Percentiles rank a stretch among this genome's conserved stretches.
Conservation (phyloP, 2,113 vertebrate species). For the Microtus montanus region DNA sequence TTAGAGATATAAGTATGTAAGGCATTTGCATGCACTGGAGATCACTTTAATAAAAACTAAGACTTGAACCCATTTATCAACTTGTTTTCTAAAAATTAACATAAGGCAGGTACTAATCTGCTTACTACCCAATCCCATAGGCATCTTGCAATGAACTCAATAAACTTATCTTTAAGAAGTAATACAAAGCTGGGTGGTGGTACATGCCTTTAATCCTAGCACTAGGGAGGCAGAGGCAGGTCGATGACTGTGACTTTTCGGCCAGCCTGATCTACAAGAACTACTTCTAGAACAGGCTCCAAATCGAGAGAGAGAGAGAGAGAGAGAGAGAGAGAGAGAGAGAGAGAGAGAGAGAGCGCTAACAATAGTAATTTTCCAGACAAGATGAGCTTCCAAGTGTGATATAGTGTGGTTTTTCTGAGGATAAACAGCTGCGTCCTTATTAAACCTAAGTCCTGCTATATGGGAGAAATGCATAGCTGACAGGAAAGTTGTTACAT, state of each 20-base stretch:
- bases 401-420: not conserved
- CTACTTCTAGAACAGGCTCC: too few relatives aligned
- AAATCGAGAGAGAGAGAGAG: too few relatives aligned
- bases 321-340: too few relatives aligned
- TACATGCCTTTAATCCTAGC: too few relatives aligned
- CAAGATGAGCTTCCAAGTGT: not conserved
- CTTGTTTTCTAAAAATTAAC: not conserved
- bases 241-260: too few relatives aligned
- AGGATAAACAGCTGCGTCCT: not conserved
- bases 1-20: not conserved
- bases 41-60: slow-evolving; percentile 29
- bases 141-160: not conserved
- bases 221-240: too few relatives aligned
- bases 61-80: not conserved
- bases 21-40: not conserved
- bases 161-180: not conserved
- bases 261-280: too few relatives aligned
- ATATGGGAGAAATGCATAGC: too few relatives aligned
- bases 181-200: not conserved
- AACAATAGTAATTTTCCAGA: not conserved
- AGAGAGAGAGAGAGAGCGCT: too few relatives aligned
- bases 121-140: not conserved
- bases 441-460: not conserved
- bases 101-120: not conserved
- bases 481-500: not conserved